A percentile compares a stretch with the other conserved stretches of the same genome.
phyloP scores from a whole-genome alignment of 2,797 vertebrate species.

The Sylvia borin region DNA sequence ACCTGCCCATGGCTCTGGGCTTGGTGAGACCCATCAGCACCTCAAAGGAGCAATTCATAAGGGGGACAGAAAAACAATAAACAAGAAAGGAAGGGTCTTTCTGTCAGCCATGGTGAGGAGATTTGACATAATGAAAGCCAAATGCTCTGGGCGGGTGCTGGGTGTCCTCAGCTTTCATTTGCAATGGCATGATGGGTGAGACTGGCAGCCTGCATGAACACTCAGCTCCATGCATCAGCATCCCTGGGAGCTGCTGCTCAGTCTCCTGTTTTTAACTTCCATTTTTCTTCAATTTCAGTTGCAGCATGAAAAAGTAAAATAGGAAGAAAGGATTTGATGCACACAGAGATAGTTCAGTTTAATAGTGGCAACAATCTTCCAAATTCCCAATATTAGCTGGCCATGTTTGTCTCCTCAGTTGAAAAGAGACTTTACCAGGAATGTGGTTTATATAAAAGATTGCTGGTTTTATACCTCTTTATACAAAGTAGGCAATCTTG shows the following conservation, averaged over 20 bases:
- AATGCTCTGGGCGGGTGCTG: not conserved
- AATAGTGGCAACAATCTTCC: slow-evolving; percentile 47
- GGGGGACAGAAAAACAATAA: not conserved
- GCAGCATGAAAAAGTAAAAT: not conserved
- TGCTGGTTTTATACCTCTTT: slow-evolving; percentile 53
- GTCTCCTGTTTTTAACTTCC: not conserved
- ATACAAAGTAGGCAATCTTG: slow-evolving; percentile 37
- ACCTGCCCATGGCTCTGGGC: not conserved
- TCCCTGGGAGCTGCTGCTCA: slow-evolving; percentile 39
- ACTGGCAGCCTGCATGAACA: not conserved
- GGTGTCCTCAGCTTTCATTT: not conserved
- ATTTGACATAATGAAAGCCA: not conserved
- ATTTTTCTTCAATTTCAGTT: not conserved
- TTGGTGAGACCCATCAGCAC: not conserved
- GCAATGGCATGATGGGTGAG: not conserved
- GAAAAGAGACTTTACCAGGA: slow-evolving; percentile 45
- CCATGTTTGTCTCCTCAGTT: slow-evolving; percentile 46
- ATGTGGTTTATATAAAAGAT: slow-evolving; percentile 63
- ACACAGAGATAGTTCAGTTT: not conserved
- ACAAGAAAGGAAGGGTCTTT: not conserved
- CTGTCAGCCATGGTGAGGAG: not conserved
- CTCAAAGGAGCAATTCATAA: not conserved
- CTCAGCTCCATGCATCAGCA: not conserved
- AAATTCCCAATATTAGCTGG: slow-evolving; percentile 64
- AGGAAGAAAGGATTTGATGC: not conserved